These are phyloP conservation scores for Rostratula benghalensis DNA, from an alignment of 2,113 vertebrate genomes.

Conservation along the genomic window DNA sequence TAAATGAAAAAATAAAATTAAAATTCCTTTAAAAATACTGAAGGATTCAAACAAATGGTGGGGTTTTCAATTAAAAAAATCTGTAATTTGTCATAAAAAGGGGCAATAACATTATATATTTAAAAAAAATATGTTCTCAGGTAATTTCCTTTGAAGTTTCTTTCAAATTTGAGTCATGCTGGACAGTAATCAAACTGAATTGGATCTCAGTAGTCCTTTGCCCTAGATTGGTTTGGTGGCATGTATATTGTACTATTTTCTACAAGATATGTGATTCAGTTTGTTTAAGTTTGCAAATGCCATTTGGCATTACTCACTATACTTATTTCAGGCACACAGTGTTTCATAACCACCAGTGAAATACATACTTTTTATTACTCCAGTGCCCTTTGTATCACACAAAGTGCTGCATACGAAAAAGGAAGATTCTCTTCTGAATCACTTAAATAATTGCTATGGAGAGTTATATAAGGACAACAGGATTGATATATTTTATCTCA, in stretches of 20 bases:
- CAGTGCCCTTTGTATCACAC: not conserved
- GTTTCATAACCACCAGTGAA: constrained; percentile 18
- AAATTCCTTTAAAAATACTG: not conserved
- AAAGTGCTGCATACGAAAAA: not conserved
- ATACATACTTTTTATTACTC: constrained; percentile 22
- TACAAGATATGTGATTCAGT: not conserved
- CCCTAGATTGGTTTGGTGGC: not conserved
- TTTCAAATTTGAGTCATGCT: not conserved
- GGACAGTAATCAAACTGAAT: not conserved
- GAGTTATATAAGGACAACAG: not conserved
- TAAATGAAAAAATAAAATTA: not conserved
- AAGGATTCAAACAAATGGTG: not conserved
- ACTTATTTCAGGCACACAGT: not conserved
- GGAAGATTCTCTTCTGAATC: not conserved
- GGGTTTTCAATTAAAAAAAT: not conserved
- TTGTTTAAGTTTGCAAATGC: not conserved
- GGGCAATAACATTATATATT: not conserved
- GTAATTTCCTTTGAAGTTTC: not conserved
- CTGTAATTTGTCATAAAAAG: not conserved
- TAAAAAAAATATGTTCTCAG: not conserved
- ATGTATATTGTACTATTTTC: not conserved
- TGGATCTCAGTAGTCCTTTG: not conserved
- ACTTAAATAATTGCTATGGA: not conserved
- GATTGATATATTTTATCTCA: not conserved
- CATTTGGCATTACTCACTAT: not conserved